Evolutionary conservation across 2,113 vertebrate genomes (phyloP).

Genomic region (Aleadryas rufinucha): DNA sequence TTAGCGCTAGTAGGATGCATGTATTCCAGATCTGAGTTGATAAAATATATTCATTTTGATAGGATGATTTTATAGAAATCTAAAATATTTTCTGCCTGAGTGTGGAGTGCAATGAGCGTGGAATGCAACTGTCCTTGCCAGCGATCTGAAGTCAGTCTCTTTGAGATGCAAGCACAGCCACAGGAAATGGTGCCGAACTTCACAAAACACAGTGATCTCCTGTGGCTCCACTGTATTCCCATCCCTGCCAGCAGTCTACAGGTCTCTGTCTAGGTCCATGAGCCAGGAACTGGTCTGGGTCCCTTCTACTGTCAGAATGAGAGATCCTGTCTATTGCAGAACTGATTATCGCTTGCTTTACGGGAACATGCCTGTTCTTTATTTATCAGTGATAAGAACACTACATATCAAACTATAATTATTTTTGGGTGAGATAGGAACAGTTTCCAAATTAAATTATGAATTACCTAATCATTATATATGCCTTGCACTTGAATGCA

Average conservation of each 20-base stretch:
- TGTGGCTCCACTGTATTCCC: background rate
- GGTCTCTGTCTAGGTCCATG: background rate
- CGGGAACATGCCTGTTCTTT: background rate
- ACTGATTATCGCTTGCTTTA: background rate
- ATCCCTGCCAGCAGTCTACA: background rate
- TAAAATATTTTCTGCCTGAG: conserved; percentile 54
- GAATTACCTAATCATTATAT: background rate
- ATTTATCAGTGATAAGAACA: background rate
- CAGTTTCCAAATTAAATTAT: background rate
- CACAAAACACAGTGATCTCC: background rate
- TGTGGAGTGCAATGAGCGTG: background rate
- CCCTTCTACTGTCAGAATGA: background rate
- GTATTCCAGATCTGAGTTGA: conserved; percentile 41
- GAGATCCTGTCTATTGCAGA: background rate
- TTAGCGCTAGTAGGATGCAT: conserved; percentile 19
- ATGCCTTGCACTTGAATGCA: background rate
- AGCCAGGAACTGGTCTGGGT: background rate
- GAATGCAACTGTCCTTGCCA: conserved; percentile 35
- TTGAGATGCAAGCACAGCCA: background rate
- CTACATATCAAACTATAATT: background rate
- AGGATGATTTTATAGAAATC: conserved; percentile 43
- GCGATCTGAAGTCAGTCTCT: background rate
- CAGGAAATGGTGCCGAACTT: background rate
- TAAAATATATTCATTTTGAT: conserved; percentile 60
- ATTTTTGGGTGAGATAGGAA: background rate